Conservation (phyloP, 1,140 invertebrate genomes). For the Drosophila arawakana region DNA sequence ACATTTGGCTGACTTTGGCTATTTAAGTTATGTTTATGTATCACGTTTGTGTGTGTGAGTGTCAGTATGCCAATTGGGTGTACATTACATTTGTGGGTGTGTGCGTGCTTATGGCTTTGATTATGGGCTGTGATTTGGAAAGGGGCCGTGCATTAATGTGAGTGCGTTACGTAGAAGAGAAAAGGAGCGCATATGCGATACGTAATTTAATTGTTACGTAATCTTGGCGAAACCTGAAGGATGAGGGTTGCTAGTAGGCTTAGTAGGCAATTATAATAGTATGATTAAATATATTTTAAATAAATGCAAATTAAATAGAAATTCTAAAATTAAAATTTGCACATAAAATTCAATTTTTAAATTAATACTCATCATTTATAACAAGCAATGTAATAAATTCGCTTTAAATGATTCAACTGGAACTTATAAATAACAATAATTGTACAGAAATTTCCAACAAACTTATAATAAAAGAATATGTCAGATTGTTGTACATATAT, state of each 20-base stretch:
- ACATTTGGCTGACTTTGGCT: slow-evolving; percentile 54
- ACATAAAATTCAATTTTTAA: no score
- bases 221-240: not conserved
- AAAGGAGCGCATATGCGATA: slow-evolving; percentile 40
- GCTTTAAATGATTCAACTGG: no score
- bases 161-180: slow-evolving; percentile 12
- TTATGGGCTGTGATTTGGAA: slow-evolving; percentile 43
- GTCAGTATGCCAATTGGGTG: slow-evolving; percentile 25
- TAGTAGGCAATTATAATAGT: not conserved
- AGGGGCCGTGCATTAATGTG: slow-evolving; percentile 1
- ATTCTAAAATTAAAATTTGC: no score
- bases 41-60: slow-evolving; percentile 1
- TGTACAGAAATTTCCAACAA: slow-evolving; percentile 10
- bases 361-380: no score
- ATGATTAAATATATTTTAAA: no score
- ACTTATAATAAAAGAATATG: not conserved
- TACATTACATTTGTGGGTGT: slow-evolving; percentile 36
- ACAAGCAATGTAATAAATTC: no score
- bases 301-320: not conserved
- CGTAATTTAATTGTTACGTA: slow-evolving; percentile 36
- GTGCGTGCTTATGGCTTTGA: slow-evolving; percentile 45
- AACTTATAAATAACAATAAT: not conserved
- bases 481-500: not conserved
- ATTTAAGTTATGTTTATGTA: slow-evolving; percentile 20
- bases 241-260: not conserved